phyloP scores from a whole-genome alignment of 2,113 vertebrate species.

The Forbesichthys papilliferus region DNA sequence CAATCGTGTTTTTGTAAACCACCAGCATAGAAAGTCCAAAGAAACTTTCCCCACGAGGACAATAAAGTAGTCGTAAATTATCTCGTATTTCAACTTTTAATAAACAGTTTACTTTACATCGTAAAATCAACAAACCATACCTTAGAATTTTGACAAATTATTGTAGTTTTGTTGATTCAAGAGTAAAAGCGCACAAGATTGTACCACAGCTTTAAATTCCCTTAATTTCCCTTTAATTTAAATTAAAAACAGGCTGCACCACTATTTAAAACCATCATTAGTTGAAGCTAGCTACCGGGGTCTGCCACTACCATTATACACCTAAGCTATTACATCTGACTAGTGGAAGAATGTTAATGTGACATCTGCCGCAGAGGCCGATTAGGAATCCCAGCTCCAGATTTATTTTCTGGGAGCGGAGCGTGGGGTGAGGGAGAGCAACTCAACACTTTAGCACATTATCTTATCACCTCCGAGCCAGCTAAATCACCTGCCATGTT shows the following conservation, averaged over 20 bases:
- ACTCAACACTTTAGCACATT: conserved; percentile 57
- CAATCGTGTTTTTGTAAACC: no score
- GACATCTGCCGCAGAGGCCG: neutral
- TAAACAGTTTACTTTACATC: neutral
- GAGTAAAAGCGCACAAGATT: neutral
- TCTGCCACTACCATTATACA: conserved; percentile 1
- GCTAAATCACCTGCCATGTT: conserved; percentile 63
- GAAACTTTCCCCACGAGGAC: no score
- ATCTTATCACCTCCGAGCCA: conserved; percentile 54
- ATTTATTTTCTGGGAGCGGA: conserved; percentile 45
- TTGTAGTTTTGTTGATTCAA: neutral
- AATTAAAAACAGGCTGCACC: neutral
- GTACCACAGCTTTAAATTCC: neutral
- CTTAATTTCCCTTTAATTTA: neutral
- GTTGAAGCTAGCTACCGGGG: neutral
- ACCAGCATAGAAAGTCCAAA: no score
- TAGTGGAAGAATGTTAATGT: conserved; percentile 20
- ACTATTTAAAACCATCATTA: conserved; percentile 3
- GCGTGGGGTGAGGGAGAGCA: conserved; percentile 38
- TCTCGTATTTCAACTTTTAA: neutral
- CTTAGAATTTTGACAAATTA: neutral
- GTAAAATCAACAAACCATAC: neutral
- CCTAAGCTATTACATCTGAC: conserved; percentile 11
- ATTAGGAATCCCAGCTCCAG: conserved; percentile 40
- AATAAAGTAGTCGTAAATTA: no score